phyloP scores from a whole-genome alignment of 2,797 vertebrate species.

The Euthynnus affinis region DNA sequence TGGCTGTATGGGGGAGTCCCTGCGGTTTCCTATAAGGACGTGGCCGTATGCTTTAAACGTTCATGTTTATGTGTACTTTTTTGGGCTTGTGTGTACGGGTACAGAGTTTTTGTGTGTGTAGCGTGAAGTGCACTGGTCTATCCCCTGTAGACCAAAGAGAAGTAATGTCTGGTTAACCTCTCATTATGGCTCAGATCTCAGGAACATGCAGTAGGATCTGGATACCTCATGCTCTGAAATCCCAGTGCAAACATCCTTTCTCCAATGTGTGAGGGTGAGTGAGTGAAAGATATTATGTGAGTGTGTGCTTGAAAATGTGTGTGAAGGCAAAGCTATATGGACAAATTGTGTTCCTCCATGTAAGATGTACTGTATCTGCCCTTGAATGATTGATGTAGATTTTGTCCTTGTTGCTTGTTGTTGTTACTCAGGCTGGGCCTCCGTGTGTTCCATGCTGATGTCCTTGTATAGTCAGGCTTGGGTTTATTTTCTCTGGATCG shows the following conservation, averaged over 20 bases:
- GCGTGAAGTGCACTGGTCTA: constrained; percentile 36
- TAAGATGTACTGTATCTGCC: constrained; percentile 68
- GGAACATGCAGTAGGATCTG: constrained; percentile 56
- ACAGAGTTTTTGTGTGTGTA: constrained; percentile 26
- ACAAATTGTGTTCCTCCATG: constrained; percentile 67
- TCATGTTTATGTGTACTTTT: constrained; percentile 40
- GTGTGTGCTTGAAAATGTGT: constrained; percentile 35
- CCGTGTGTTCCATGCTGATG: constrained; percentile 79
- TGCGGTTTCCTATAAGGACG: constrained; percentile 59
- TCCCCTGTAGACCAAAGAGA: constrained; percentile 36
- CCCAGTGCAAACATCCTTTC: constrained; percentile 59
- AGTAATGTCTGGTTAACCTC: constrained; percentile 69
- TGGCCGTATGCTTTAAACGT: constrained; percentile 42
- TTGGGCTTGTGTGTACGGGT: constrained; percentile 39
- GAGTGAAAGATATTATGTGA: constrained; percentile 51
- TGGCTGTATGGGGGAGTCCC: constrained; percentile 65
- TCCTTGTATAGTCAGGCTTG: constrained; percentile 83
- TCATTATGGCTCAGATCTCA: constrained; percentile 60
- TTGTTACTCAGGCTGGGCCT: constrained; percentile 74
- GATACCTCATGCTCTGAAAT: constrained; percentile 59
- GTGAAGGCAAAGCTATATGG: constrained; percentile 54
- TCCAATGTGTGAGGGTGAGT: constrained; percentile 41
- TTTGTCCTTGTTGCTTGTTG: constrained; percentile 83
- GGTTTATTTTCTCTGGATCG: constrained; percentile 86
- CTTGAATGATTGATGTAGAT: constrained; percentile 82